Percentiles rank a stretch among this genome's conserved stretches.
Evolutionary conservation across 2,113 vertebrate genomes (phyloP).

Genomic region (Gallinago jamesoni): DNA sequence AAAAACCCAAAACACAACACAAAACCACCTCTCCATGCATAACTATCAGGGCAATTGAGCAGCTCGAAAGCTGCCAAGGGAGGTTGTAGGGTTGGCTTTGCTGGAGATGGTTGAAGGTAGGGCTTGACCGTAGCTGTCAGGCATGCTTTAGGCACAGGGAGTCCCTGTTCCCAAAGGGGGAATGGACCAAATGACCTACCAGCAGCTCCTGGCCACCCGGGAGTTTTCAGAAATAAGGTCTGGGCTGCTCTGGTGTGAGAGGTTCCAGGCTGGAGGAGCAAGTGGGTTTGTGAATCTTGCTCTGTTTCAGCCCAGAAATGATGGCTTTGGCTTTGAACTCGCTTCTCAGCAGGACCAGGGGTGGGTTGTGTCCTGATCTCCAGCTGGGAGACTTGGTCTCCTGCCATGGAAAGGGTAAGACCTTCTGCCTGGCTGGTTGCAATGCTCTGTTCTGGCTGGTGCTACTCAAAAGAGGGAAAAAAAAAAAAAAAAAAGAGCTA

Average conservation of each 20-base stretch:
- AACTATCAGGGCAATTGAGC: conserved; percentile 44
- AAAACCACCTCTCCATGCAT: background rate
- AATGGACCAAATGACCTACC: background rate
- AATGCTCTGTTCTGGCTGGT: background rate
- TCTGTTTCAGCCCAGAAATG: background rate
- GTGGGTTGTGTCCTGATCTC: conserved; percentile 1
- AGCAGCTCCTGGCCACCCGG: background rate
- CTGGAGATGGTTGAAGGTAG: background rate
- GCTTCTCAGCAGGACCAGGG: background rate
- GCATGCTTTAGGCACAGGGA: background rate
- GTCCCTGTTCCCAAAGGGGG: background rate
- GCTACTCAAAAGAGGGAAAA: background rate
- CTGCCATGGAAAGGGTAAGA: conserved; percentile 14
- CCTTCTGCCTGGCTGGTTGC: background rate
- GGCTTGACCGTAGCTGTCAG: background rate
- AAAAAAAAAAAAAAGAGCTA: no score
- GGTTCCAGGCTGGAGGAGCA: background rate
- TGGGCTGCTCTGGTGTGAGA: background rate
- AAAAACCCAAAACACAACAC: background rate
- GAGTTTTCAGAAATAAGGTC: background rate
- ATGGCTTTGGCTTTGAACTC: conserved; percentile 10
- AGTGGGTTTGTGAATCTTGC: background rate
- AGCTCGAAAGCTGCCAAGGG: background rate
- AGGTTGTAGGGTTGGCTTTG: background rate
- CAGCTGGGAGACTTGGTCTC: background rate